Conservation (phyloP, 2,113 vertebrate species). For the Ctenomys sociabilis region DNA sequence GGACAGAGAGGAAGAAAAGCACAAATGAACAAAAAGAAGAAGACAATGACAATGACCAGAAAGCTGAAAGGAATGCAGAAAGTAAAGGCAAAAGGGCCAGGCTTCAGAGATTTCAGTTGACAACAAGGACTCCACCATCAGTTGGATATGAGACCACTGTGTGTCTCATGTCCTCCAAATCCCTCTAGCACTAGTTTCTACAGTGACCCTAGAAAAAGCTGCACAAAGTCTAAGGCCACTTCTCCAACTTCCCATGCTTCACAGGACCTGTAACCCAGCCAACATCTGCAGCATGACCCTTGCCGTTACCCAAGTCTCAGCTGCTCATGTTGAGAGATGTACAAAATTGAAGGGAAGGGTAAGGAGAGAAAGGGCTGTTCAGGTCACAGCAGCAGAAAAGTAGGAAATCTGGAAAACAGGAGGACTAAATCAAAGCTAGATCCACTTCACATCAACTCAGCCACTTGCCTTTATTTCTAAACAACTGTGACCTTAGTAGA, state of each 20-base stretch:
- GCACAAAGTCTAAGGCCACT: not conserved
- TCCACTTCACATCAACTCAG: not conserved
- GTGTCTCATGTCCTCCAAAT: not conserved
- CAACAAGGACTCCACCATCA: no score
- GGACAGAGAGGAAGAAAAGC: no score
- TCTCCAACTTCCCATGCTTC: not conserved
- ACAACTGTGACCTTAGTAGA: not conserved
- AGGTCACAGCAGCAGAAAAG: not conserved
- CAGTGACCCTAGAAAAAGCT: not conserved
- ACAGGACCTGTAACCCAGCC: not conserved
- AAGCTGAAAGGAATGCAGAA: not conserved
- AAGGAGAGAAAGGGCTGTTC: not conserved
- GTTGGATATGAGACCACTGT: no score
- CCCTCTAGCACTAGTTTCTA: not conserved
- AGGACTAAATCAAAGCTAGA: not conserved
- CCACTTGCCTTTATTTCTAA: not conserved
- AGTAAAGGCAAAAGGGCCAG: not conserved
- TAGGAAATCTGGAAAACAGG: not conserved
- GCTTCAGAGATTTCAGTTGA: not conserved
- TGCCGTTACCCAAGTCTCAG: no score
- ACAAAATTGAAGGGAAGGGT: not conserved
- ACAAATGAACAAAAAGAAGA: not conserved
- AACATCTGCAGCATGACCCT: not conserved
- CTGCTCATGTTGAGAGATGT: rapidly evolving
- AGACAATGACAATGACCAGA: not conserved